A percentile compares a stretch with the other conserved stretches of the same genome.
Conservation (phyloP, 2,113 vertebrate genomes). For the Python bivittatus region DNA sequence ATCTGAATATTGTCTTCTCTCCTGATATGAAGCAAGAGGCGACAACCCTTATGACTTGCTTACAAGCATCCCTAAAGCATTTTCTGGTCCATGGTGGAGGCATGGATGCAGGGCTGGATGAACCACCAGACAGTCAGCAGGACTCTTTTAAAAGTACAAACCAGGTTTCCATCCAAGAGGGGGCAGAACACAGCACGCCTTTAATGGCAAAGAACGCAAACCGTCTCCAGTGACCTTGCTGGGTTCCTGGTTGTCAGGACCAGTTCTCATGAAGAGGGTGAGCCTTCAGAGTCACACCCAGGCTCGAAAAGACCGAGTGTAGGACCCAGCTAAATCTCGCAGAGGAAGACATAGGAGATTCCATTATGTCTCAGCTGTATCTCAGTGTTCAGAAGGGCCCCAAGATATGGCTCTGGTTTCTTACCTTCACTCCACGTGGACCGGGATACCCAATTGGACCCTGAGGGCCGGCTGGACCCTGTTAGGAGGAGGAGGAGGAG, state of each 20-base stretch:
- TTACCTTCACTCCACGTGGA: conserved; percentile 94
- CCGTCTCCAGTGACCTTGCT: neutral
- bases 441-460: conserved; percentile 95
- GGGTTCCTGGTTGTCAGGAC: neutral
- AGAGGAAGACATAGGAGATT: neutral
- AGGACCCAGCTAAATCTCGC: neutral
- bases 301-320: neutral
- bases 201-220: neutral
- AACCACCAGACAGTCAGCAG: neutral
- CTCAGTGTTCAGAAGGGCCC: rapidly evolving
- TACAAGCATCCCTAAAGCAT: neutral
- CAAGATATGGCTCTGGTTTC: neutral
- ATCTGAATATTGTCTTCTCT: too few species aligned
- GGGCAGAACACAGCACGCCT: neutral
- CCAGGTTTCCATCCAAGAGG: neutral
- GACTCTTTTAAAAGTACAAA: neutral
- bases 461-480: conserved; percentile 95
- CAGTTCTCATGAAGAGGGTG: neutral
- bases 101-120: neutral
- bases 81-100: neutral
- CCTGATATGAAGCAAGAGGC: neutral
- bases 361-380: rapidly evolving
- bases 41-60: neutral
- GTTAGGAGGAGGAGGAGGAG: neutral
- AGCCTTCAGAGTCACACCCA: too few species aligned